Evolutionary conservation across 1,140 invertebrate species (phyloP), one percentile per base, ranked within the genome.

Genomic region (Nomia melanderi): DNA sequence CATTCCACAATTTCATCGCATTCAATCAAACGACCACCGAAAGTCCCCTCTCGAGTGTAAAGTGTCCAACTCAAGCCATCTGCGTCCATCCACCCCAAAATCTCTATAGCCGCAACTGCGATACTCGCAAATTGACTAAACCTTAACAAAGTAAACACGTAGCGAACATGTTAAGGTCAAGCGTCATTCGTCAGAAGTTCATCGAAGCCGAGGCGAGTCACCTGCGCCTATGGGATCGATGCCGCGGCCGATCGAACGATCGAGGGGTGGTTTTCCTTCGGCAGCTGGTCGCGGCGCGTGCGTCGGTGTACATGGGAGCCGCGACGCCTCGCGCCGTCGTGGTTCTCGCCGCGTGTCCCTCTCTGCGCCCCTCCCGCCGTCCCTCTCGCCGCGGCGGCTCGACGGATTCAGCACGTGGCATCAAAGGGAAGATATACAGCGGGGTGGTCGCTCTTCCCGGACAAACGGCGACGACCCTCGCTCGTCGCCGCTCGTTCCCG

Each of bases 331-430:
- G 84, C 87, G 80, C 83, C 86, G 86, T 81, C 86, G 86, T 87
- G 64, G 78, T 83, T 56, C 75, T 64, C 56, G n/a, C 63, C 12
- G 20, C 29, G 39, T 47, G 63, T 69, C 57, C 36, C 63, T 66
- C 50, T 23, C 12, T 23, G 12, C 12, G 20, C 9, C 25, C 54
- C 73, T 63, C 63, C 47, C 20, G n/a, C n/a, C 36, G 54, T 60
- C 76, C 36, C 62, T 72, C 70, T 78, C 66, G 59, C 59, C 54
- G 64, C 57, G 67, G 76, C 47, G 36, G 12, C 71, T 20, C 67
- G 75, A 80, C 79, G 78, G 77, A 79, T 87, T 67, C 74, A 88
- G 86, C 87, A 88, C 86, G 87, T 88, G 87, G 87, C 83, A 73
- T 84, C 81, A 81, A 86, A 84, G 78, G 81, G 77, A 82, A 82